Evolutionary conservation across 2,113 vertebrate species (phyloP).

Genomic region (Megaceryle maxima): DNA sequence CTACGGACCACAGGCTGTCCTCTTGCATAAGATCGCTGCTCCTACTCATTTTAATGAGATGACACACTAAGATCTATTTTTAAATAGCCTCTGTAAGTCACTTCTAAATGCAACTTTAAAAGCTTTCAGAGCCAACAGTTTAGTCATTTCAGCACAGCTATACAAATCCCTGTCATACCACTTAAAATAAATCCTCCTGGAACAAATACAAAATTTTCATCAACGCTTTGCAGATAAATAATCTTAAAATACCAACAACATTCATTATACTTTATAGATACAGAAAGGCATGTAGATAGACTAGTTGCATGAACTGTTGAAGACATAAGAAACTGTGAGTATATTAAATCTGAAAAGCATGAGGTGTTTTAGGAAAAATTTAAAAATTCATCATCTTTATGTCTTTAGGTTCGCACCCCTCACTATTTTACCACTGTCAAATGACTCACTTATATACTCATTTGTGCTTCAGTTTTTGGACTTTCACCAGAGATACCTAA

Average conservation of each 20-base stretch:
- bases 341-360: background rate
- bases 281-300: background rate
- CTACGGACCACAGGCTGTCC: background rate
- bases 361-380: background rate
- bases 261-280: background rate
- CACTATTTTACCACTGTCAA: background rate
- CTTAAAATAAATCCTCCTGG: background rate
- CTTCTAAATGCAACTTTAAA: slow-evolving; percentile 9
- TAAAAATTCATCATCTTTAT: background rate
- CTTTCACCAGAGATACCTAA: background rate
- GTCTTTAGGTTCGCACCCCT: background rate
- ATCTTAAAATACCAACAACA: background rate
- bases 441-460: background rate
- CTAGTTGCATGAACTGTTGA: background rate
- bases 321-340: background rate
- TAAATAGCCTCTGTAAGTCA: slow-evolving; percentile 14
- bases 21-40: slow-evolving; percentile 32
- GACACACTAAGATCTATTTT: slow-evolving; percentile 47
- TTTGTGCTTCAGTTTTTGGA: background rate
- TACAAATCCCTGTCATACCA: background rate
- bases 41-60: slow-evolving; percentile 56
- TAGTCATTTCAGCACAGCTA: slow-evolving; percentile 20
- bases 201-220: background rate
- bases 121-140: background rate
- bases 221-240: background rate